Evolutionary conservation across 2,113 vertebrate genomes (phyloP), one percentile per base, ranked within the genome.

Genomic region (Pelusios castaneus): DNA sequence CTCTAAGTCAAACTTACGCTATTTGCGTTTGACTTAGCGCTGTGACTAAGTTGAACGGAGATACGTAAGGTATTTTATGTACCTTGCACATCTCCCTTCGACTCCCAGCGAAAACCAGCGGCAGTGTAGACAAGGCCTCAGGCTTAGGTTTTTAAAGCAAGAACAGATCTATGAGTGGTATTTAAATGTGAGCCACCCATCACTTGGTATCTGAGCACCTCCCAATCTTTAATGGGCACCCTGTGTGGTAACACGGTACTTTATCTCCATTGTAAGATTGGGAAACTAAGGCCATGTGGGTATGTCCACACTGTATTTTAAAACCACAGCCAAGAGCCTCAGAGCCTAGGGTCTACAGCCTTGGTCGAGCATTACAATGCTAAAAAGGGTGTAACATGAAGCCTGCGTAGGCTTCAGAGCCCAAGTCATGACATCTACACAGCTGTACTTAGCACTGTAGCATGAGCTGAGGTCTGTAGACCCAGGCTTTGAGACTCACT

Each of bases 251-350:
- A 14, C 38, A 58, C 7, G 0, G 17, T 49, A 47, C 16, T 43
- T 43, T 43, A 43, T 60, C 60, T 34, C 60, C 76, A 31, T 3
- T 38, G 3, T 3, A 43, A 3, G 0, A 17, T 16, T 5, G 31
- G 27, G 24, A 25, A 34, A 25, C 1, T 11, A 75, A 63, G 52
- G 7, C 7, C 3, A 8, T 2, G 2, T 0, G 0, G 4, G 41
- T 38, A 41, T 49, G 10, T 11, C 70, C 41, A 43, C n/a, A 43
- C 5, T 25, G 38, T 3, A 16, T n/a, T 67, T 67, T 67, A 67
- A 67, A 67, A 67, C 60, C 17, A 1, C 60, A 6, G 31, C 60
- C 34, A 31, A 63, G 60, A 13, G 31, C 34, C 58, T 34, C 31
- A 19, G 27, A 60, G 34, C 16, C 60, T n/a, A 34, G 14, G 14